phyloP scores from a whole-genome alignment of 2,113 vertebrate species.

The Anoura caudifer region DNA sequence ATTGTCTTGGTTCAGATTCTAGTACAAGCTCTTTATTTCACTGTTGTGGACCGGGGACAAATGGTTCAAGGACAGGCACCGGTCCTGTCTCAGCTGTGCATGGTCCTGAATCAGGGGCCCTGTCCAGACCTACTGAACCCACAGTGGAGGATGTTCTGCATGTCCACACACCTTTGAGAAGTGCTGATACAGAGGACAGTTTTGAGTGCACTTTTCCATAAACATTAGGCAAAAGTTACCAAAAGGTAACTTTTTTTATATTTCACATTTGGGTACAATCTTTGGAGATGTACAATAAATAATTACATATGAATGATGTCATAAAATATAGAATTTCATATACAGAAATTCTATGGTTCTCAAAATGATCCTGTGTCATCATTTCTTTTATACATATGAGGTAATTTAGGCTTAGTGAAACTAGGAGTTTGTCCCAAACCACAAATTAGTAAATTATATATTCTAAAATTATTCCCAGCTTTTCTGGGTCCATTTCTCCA shows the following conservation, averaged over 20 bases:
- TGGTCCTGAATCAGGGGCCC: not conserved
- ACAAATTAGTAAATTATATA: not conserved
- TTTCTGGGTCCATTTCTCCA: not conserved
- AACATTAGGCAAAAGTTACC: not conserved
- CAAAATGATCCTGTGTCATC: not conserved
- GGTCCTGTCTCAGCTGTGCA: not conserved
- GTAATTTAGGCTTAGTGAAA: not conserved
- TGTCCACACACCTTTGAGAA: not conserved
- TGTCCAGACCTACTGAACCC: not conserved
- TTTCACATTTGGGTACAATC: not conserved
- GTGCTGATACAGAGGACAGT: not conserved
- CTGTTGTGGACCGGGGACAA: not conserved
- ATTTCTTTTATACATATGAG: not conserved
- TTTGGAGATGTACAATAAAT: not conserved
- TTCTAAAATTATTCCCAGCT: not conserved
- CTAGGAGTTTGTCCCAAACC: not conserved
- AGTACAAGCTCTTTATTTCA: not conserved
- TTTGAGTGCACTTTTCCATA: not conserved
- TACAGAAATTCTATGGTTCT: not conserved
- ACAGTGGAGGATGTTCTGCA: not conserved
- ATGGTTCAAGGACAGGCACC: not conserved
- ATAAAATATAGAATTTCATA: not conserved
- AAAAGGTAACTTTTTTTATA: not conserved
- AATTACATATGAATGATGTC: not conserved
- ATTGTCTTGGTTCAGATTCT: not conserved